phyloP scores from a whole-genome alignment of 2,888 invertebrate species.

The Ctenicera cuprea region DNA sequence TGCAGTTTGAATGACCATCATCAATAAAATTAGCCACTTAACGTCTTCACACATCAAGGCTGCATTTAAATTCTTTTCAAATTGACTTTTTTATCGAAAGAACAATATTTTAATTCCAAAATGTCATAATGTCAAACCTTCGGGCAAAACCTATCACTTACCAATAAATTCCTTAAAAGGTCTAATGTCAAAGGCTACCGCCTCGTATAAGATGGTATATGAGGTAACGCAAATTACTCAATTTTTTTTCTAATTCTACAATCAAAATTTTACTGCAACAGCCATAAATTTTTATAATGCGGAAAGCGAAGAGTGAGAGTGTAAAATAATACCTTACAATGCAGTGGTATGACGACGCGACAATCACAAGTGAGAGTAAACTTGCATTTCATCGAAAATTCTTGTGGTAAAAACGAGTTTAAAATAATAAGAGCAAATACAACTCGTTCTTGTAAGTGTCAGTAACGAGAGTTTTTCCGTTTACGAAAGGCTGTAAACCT shows the following conservation, averaged over 20 bases:
- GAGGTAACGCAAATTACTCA: background rate
- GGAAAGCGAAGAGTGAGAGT: conserved; percentile 6
- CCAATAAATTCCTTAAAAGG: conserved; percentile 1
- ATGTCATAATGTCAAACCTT: background rate
- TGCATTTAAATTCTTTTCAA: background rate
- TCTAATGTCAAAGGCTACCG: conserved; percentile 12
- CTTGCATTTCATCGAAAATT: conserved; percentile 9
- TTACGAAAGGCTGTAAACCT: conserved; percentile 16
- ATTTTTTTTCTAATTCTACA: background rate
- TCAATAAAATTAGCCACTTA: background rate
- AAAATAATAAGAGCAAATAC: conserved; percentile 6
- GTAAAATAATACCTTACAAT: background rate
- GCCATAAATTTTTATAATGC: background rate
- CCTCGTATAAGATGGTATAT: background rate
- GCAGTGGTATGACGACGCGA: conserved; percentile 6
- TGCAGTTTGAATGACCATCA: background rate
- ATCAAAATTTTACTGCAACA: background rate
- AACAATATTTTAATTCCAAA: background rate
- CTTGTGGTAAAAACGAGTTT: conserved; percentile 5
- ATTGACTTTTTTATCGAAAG: background rate
- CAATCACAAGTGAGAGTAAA: conserved; percentile 19
- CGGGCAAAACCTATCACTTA: background rate
- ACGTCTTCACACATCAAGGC: background rate
- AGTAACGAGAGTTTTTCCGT: background rate
- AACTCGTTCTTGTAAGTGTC: background rate